Percentiles rank a stretch among this genome's conserved stretches.
Conservation (phyloP, 2,888 invertebrate species). For the Meiosimyza decipiens region DNA sequence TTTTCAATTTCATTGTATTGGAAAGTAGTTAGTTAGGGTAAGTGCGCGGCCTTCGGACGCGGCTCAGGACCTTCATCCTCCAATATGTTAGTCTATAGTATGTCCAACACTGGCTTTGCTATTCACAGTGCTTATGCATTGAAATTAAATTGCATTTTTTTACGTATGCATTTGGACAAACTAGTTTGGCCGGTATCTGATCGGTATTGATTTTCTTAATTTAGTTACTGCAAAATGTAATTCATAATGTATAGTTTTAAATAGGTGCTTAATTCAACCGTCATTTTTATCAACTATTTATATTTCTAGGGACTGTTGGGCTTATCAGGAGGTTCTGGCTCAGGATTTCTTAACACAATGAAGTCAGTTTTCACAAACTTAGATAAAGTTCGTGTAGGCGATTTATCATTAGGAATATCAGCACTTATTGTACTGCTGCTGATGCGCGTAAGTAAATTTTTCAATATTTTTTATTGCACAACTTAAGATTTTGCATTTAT, state of each 20-base stretch:
- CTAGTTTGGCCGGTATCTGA: too few species aligned
- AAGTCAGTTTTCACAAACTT: constrained; percentile 77
- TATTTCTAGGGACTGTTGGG: constrained; percentile 73
- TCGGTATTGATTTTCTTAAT: too few species aligned
- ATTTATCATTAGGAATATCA: constrained; percentile 76
- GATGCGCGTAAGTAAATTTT: constrained; percentile 75
- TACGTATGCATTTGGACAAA: too few species aligned
- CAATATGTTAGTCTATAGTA: too few species aligned
- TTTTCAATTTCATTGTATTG: too few species aligned
- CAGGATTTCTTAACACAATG: constrained; percentile 81
- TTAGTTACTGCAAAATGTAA: too few species aligned
- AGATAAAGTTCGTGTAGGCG: constrained; percentile 75
- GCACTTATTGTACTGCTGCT: constrained; percentile 80
- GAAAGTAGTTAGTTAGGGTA: too few species aligned
- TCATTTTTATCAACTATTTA: constrained; percentile 5
- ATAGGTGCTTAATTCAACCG: not conserved
- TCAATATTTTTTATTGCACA: not conserved
- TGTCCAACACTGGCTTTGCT: too few species aligned
- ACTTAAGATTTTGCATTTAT: not conserved
- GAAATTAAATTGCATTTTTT: too few species aligned
- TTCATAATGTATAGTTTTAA: not conserved
- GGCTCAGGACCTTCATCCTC: too few species aligned
- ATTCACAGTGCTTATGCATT: too few species aligned
- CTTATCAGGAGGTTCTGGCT: constrained; percentile 75
- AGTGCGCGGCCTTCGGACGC: too few species aligned